Conservation (phyloP, 2,888 invertebrate species). For the Erebia palarica region DNA sequence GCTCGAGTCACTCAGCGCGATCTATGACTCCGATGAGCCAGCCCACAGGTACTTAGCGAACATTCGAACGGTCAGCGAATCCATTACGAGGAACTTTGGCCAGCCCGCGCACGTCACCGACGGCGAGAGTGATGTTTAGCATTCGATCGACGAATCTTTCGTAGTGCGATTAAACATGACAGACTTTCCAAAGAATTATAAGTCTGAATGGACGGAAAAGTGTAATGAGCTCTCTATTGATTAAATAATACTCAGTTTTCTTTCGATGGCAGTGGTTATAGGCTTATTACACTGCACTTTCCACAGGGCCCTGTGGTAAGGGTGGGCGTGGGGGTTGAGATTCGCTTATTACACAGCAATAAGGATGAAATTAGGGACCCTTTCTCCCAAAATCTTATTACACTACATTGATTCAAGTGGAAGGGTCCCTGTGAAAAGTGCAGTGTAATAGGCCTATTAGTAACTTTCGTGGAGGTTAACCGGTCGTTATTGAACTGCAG, state of each 20-base stretch:
- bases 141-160: constrained; percentile 14
- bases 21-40: constrained; percentile 89
- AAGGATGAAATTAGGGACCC: no score
- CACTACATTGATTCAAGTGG: no score
- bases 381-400: no score
- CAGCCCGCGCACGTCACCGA: constrained; percentile 86
- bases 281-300: no score
- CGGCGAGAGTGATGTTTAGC: constrained; percentile 85
- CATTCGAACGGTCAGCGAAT: constrained; percentile 89
- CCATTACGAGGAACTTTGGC: constrained; percentile 89
- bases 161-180: constrained; percentile 46
- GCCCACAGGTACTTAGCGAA: constrained; percentile 87
- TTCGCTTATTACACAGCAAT: no score
- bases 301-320: no score
- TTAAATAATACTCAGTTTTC: constrained; percentile 61
- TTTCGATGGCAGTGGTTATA: constrained; percentile 26
- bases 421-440: no score
- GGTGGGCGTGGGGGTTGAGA: no score
- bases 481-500: constrained; percentile 32
- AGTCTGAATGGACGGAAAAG: constrained; percentile 41
- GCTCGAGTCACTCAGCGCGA: constrained; percentile 90
- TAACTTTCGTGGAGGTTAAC: constrained; percentile 9
- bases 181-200: constrained; percentile 50
- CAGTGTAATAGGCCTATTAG: no score
- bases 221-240: constrained; percentile 65